Base-by-base conservation (phyloP, 2,797 vertebrate genomes). In the Apogon hyalosoma region DNA sequence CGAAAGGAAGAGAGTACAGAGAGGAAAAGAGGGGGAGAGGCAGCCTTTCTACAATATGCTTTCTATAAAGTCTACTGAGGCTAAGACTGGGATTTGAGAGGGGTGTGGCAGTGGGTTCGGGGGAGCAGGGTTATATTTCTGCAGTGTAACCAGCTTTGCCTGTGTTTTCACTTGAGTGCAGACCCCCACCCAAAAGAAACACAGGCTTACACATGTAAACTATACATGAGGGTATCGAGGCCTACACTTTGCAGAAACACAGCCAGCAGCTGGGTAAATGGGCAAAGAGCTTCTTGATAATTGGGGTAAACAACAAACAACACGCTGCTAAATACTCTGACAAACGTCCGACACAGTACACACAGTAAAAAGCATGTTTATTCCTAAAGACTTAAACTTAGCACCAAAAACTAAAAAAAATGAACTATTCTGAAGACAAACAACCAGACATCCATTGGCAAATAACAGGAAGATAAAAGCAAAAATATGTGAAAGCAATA, bases 51-150 rank as follows among this genome's bases (percentile, higher is more conserved):
- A 69, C 83, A 88, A 85, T 90, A 85, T 89, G 90, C 85, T 90
- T 93, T 89, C 87, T 84, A 88, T 89, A 87, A 89, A 91, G 46
- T 56, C 74, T 45, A 53, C 72, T 10, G 21, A 60, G 79, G 63
- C 60, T 10, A 19, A 60, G 79, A 61, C 60, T 61, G 66, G 78
- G 82, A 78, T 84, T 86, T 76, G 52, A 75, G 72, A 36, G 66
- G 83, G 85, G 77, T 73, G 81, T 82, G 84, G 71, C 68, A 28
- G 56, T 51, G 63, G 69, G 56, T 50, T 70, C 1, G 69, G 75
- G 69, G 82, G 65, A 63, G 66, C 36, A 40, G 68, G 73, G 54
- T 73, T 57, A 61, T 49, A 69, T 79, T 83, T 81, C 81, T 80
- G 66, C 68, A 51, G 33, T 81, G 77, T 77, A 73, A 69, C 75